Evolutionary conservation across 2,888 invertebrate genomes (phyloP).

Genomic region (Limnephilus marmoratus): DNA sequence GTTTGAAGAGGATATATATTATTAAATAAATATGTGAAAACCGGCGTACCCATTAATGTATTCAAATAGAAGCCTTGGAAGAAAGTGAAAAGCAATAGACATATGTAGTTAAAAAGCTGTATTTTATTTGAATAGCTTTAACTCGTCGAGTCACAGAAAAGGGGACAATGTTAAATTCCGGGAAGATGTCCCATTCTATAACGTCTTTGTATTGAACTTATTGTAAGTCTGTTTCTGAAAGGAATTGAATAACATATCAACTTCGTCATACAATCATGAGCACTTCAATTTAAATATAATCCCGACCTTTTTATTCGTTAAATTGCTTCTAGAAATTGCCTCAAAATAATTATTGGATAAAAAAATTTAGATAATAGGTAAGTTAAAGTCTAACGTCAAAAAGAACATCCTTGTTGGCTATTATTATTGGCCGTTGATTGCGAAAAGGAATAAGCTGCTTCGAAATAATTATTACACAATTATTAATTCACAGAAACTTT

Average conservation of each 20-base stretch:
- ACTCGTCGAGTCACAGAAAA: background rate
- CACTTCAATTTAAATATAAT: no score
- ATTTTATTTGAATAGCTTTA: background rate
- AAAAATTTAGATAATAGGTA: no score
- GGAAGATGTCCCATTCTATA: background rate
- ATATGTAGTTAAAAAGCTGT: background rate
- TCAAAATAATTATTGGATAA: no score
- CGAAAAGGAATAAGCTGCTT: no score
- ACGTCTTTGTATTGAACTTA: background rate
- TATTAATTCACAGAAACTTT: no score
- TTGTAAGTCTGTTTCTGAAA: background rate
- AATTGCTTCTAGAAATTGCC: no score
- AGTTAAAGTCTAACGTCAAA: background rate
- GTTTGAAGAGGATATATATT: background rate
- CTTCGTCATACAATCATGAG: background rate
- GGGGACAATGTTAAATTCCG: background rate
- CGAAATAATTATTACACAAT: no score
- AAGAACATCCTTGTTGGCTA: background rate
- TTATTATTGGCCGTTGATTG: no score
- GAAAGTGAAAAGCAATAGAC: background rate
- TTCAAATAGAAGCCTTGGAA: background rate
- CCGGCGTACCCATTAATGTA: background rate
- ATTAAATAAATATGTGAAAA: background rate
- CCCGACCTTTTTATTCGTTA: no score
- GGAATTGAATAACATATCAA: background rate